Evolutionary conservation across 1,140 invertebrate species (phyloP), one percentile per base, ranked within the genome.

Genomic region (Lepidurus apus): DNA sequence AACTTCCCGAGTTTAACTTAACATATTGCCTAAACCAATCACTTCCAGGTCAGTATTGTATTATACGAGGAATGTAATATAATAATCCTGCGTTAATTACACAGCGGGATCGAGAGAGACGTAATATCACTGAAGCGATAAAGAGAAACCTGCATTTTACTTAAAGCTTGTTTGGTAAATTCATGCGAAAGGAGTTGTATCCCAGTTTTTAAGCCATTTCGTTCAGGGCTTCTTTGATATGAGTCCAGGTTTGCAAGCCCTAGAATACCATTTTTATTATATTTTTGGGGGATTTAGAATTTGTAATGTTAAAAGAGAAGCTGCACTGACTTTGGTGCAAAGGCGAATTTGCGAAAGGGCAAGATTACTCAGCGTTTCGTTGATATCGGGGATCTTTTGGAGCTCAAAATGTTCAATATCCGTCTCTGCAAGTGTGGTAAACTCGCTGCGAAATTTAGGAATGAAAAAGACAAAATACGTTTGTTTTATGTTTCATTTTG

Each of bases 381-480:
- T 90, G 8, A 95, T 84, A 85, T 94, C 92, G 75, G 89, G 87
- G 26, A 90, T 89, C 86, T 93, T 94, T 84, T 93, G 92, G 76
- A 88, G 87, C 84, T 93, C 90, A 85, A 94, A 95, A 83, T 90
- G 87, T 82, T 93, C 91, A 81, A 93, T 91, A 83, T 94, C 92
- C 80, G 88, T 85, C 74, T 91, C 83, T 5, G 92, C 91, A 84
- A 91, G 90, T 44, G 88, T 88, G 10, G 90, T 89, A 85, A 93
- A 93, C 34, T 91, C 88, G 79, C 92, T 93, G 84, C 34, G 89
- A 88, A 83, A 80, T 53, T 42, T 8, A 42, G 44, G 13, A 80
- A 74, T n/a, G 13, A 11, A 10, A 17, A 21, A 6, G 24, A 43
- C 34, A 0, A 42, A 44, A 75, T 79, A 26, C 24, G 7, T 26